phyloP scores from a whole-genome alignment of 2,113 vertebrate genomes.

The Antechinus stuartii region DNA sequence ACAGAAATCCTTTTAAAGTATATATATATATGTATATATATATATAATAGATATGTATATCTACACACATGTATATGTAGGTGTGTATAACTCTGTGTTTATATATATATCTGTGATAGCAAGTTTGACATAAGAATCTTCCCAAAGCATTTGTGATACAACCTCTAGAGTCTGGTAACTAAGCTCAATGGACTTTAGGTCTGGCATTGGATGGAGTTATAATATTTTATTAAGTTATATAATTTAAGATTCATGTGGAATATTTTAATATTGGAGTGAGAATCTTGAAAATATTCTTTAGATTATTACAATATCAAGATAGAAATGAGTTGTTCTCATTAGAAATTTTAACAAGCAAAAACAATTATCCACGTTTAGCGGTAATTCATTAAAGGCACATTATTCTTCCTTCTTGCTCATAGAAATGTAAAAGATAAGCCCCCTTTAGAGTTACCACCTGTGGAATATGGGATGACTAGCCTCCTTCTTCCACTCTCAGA shows the following conservation, averaged over 20 bases:
- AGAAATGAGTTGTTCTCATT: not conserved
- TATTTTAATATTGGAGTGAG: not conserved
- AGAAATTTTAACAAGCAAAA: not conserved
- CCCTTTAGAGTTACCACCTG: constrained; percentile 79
- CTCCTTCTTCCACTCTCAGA: constrained; percentile 73
- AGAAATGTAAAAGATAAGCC: constrained; percentile 80
- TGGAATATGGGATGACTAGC: constrained; percentile 69
- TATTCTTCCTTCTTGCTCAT: constrained; percentile 72
- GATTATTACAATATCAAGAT: not conserved
- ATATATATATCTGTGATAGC: not conserved
- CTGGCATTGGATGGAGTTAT: not conserved
- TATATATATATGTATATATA: not conserved
- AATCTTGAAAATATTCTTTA: not conserved
- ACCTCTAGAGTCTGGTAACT: not conserved
- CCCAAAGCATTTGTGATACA: not conserved
- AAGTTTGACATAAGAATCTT: not conserved
- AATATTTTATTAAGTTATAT: not conserved
- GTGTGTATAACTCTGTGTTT: too few species aligned
- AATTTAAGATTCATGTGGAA: not conserved
- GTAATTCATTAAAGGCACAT: constrained; percentile 72
- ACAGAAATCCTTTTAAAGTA: not conserved
- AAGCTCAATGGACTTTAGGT: not conserved
- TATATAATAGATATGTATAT: not conserved
- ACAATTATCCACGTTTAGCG: not conserved
- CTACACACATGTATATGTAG: too few species aligned